phyloP scores from a whole-genome alignment of 2,113 vertebrate species.

The Cynoglossus semilaevis region DNA sequence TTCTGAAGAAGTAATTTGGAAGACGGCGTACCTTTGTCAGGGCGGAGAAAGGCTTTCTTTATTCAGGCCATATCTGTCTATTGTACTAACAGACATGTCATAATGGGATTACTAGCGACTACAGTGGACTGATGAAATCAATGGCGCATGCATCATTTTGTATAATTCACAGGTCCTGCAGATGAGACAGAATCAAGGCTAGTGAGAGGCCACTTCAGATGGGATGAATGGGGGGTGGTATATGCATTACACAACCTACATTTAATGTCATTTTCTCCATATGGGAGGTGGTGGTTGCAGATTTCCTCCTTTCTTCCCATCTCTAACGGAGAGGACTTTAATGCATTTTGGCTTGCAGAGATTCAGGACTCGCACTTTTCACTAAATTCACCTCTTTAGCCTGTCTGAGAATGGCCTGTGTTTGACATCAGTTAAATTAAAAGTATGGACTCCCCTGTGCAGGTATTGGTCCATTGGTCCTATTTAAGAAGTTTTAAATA shows the following conservation, averaged over 20 bases:
- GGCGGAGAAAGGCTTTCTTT: constrained; percentile 75
- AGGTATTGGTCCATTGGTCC: constrained; percentile 45
- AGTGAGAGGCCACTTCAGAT: constrained; percentile 70
- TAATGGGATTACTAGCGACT: constrained; percentile 78
- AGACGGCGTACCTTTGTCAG: constrained; percentile 75
- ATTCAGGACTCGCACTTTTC: neutral
- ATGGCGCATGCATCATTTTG: constrained; percentile 70
- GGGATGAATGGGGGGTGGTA: constrained; percentile 53
- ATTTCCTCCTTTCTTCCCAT: constrained; percentile 11
- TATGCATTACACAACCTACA: constrained; percentile 63
- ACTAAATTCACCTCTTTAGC: constrained; percentile 25
- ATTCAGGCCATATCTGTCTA: constrained; percentile 75
- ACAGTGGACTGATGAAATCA: constrained; percentile 73
- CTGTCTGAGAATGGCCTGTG: constrained; percentile 27
- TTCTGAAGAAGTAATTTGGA: constrained; percentile 82
- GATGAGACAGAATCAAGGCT: constrained; percentile 62
- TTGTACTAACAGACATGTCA: constrained; percentile 79
- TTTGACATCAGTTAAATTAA: constrained; percentile 48
- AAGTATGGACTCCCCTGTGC: constrained; percentile 28
- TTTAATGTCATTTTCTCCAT: constrained; percentile 57
- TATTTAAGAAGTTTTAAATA: constrained; percentile 50
- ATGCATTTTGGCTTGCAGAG: constrained; percentile 29
- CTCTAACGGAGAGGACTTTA: constrained; percentile 3
- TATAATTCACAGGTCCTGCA: constrained; percentile 73
- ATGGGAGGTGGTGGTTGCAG: constrained; percentile 37